A percentile compares a stretch with the other conserved stretches of the same genome.
Conservation (phyloP, 2,113 vertebrate genomes). For the Jacana jacana region DNA sequence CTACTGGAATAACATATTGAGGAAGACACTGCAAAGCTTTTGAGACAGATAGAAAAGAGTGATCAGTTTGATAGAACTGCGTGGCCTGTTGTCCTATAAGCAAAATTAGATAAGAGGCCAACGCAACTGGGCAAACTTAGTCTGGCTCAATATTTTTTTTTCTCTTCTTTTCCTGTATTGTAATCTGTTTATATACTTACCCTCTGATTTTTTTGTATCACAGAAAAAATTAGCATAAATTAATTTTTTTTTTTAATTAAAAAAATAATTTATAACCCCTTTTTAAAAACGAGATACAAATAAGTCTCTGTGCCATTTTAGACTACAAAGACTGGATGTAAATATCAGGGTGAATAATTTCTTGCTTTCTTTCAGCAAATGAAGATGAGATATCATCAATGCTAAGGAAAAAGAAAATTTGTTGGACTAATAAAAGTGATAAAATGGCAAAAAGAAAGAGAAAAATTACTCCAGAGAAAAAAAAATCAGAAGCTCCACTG, state of each 20-base stretch:
- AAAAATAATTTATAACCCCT: background rate
- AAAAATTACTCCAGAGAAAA: background rate
- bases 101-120: background rate
- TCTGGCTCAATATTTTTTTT: background rate
- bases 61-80: background rate
- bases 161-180: background rate
- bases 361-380: slow-evolving; percentile 54
- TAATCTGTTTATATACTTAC: background rate
- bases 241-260: background rate
- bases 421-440: background rate
- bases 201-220: background rate
- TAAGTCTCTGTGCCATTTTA: background rate
- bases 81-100: background rate
- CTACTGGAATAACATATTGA: background rate
- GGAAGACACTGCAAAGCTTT: background rate
- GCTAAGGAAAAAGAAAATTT: background rate
- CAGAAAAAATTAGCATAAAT: background rate
- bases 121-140: background rate
- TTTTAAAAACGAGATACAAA: background rate
- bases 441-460: background rate
- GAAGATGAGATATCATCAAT: slow-evolving; percentile 20
- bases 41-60: background rate
- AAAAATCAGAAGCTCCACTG: background rate
- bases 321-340: background rate
- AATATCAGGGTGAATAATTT: background rate